Conservation (phyloP, 2,888 invertebrate species). For the Ormyrus pomaceus region DNA sequence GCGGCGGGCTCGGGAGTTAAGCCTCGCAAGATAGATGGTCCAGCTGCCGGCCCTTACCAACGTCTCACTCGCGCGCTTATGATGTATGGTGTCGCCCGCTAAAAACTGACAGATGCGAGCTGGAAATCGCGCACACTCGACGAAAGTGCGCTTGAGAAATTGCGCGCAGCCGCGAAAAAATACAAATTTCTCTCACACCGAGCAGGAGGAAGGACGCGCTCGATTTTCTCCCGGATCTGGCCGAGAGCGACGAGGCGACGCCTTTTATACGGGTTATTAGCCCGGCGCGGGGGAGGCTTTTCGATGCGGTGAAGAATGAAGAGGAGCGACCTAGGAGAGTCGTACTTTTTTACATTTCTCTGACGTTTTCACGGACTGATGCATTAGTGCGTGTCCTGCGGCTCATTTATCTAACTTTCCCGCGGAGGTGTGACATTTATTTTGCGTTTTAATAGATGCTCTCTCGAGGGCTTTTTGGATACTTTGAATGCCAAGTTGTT, state of each 20-base stretch:
- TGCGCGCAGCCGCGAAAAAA: slow-evolving; percentile 35
- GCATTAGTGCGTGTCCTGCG: slow-evolving; percentile 17
- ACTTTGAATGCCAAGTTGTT: background rate
- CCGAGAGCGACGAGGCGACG: background rate
- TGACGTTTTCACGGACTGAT: slow-evolving; percentile 11
- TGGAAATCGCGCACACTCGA: slow-evolving; percentile 44
- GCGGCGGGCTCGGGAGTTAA: slow-evolving; percentile 41
- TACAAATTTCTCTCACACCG: slow-evolving; percentile 52
- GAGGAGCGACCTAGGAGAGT: background rate
- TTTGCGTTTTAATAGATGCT: slow-evolving; percentile 17
- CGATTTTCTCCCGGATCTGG: slow-evolving; percentile 31
- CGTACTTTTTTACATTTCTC: slow-evolving; percentile 5
- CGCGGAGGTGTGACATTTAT: slow-evolving; percentile 15
- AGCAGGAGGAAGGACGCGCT: background rate
- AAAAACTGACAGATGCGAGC: slow-evolving; percentile 58
- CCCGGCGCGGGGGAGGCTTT: slow-evolving; percentile 20
- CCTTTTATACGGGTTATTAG: slow-evolving; percentile 46
- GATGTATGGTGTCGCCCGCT: slow-evolving; percentile 55
- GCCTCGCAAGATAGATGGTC: slow-evolving; percentile 58
- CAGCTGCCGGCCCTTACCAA: slow-evolving; percentile 52
- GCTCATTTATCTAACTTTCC: slow-evolving; percentile 46
- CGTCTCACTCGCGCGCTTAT: slow-evolving; percentile 48
- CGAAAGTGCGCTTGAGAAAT: slow-evolving; percentile 54
- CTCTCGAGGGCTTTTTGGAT: background rate
- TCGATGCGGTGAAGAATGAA: slow-evolving; percentile 52